Evolutionary conservation across 2,888 invertebrate species (phyloP).

Genomic region (Pyrochroa serraticornis): DNA sequence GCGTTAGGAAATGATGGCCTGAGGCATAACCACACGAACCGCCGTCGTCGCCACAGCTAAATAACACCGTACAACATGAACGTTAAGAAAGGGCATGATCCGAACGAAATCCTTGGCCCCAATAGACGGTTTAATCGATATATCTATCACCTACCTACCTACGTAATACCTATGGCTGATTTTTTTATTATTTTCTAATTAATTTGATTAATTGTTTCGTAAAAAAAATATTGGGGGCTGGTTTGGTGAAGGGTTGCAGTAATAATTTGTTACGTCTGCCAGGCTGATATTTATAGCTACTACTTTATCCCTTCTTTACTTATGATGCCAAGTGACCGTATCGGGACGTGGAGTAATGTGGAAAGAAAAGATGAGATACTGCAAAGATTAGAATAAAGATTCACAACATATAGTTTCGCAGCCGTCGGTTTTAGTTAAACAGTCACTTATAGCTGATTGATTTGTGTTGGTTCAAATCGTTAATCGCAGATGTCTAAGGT

Average conservation of each 20-base stretch:
- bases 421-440: no score
- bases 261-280: no score
- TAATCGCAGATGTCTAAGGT: not conserved
- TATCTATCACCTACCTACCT: no score
- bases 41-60: not conserved
- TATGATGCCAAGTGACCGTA: not conserved
- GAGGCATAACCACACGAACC: conserved; percentile 22
- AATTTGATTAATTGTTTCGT: conserved; percentile 1
- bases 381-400: no score
- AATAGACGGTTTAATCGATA: conserved; percentile 19
- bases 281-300: no score
- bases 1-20: conserved; percentile 22
- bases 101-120: conserved; percentile 29
- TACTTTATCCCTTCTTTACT: not conserved
- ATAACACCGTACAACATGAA: conserved; percentile 5
- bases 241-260: no score
- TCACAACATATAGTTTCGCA: no score
- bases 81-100: conserved; percentile 30
- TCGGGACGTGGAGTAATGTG: no score
- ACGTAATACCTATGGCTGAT: not conserved
- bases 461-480: no score
- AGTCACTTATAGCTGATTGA: no score
- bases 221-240: not conserved
- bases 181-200: conserved; percentile 16
- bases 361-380: no score